These are phyloP conservation scores for Nothoprocta pentlandii DNA, from an alignment of 2,113 vertebrate genomes.

Conservation along the genomic window DNA sequence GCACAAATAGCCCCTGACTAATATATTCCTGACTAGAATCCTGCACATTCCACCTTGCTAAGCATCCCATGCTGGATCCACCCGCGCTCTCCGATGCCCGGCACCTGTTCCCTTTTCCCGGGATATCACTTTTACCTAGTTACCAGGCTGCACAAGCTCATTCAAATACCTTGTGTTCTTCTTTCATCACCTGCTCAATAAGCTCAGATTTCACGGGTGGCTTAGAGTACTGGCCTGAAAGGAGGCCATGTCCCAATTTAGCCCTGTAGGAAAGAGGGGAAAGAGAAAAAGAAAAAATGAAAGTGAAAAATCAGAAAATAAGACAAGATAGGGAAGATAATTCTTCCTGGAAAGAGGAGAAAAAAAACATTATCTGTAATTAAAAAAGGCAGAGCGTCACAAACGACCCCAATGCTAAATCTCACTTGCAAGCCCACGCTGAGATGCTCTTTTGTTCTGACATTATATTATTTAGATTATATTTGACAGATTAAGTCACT, in stretches of 20 bases:
- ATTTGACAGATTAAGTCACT: not conserved
- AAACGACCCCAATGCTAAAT: not conserved
- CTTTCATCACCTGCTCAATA: conserved; percentile 99
- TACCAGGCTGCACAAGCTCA: conserved; percentile 72
- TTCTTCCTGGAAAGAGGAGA: not conserved
- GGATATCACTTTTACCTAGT: conserved; percentile 62
- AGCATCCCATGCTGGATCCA: not conserved
- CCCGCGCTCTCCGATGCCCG: not conserved
- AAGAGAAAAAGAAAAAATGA: not conserved
- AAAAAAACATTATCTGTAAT: not conserved
- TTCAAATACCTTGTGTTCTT: conserved; percentile 96
- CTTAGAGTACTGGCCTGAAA: conserved; percentile 96
- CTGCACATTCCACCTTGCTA: conserved; percentile 42
- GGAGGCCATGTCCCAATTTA: conserved; percentile 95
- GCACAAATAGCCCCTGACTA: conserved; percentile 70
- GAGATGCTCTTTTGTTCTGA: not conserved
- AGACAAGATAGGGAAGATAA: not conserved
- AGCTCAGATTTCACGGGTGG: conserved; percentile 97
- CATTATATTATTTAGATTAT: not conserved
- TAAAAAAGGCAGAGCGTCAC: not conserved
- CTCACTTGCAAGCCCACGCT: not conserved
- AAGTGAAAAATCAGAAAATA: conserved; percentile 10
- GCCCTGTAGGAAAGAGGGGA: conserved; percentile 81
- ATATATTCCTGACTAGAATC: conserved; percentile 39
- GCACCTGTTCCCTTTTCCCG: conserved; percentile 44